Evolutionary conservation across 2,888 invertebrate species (phyloP), one percentile per base, ranked within the genome.

Genomic region (Xiphydria camelus): DNA sequence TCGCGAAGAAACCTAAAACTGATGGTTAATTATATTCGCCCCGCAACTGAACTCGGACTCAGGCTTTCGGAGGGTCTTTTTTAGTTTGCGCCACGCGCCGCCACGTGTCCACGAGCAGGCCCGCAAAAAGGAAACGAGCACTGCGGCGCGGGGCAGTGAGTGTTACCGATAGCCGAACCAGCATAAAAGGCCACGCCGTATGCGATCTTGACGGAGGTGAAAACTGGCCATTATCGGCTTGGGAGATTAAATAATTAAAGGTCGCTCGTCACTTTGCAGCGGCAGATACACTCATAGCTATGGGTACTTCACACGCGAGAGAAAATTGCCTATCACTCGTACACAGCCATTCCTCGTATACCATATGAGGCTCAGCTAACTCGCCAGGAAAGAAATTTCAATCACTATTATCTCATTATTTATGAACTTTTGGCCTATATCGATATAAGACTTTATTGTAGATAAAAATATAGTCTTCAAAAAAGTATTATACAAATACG

Each of bases 1-100:
- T 52, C 49, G 46, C 49, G 52, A 57, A 62, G 73, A 71, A 75
- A 73, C 68, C 70, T 51, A 73, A 75, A 71, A 72, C 74, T 70
- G 71, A 74, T 70, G 68, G 73, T 72, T 75, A 75, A 75, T 75
- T 75, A 75, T 67, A 61, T 68, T 68, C 61, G 64, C 59, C 61
- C 64, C 57, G 39, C 39, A 41, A 29, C 43, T 45, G 42, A 45
- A 41, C 51, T 46, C 43, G 46, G 38, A 46, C 43, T 17, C 29
- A 43, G 31, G 37, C 44, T 40, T 34, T 41, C 38, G 41, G 44
- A 53, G 62, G 68, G 59, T 57, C 61, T 61, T 70, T 73, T 70
- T 71, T 66, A 68, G 66, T 69, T 69, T 64, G 64, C 53, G 73
- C 65, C 74, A 73, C 75, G 75, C 61, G 74, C 70, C 70, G 72